Conservation (phyloP, 2,113 vertebrate genomes). For the Baryphthengus martii region DNA sequence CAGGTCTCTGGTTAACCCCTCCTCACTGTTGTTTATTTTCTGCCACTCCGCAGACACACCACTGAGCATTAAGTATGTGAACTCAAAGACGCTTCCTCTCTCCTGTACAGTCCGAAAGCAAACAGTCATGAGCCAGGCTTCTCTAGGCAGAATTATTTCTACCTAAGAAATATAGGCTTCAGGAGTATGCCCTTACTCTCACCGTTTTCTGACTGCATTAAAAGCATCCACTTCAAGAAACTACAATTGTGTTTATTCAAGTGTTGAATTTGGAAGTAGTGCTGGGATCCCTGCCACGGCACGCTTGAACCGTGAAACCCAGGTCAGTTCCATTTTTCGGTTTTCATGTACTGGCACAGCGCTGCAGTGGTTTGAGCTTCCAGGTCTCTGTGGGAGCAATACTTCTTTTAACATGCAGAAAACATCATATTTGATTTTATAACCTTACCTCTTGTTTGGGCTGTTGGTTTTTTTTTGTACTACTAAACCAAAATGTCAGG, state of each 20-base stretch:
- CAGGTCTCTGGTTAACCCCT: slow-evolving; percentile 49
- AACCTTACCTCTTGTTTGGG: not conserved
- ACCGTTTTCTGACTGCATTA: slow-evolving; percentile 50
- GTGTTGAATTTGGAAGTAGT: slow-evolving; percentile 28
- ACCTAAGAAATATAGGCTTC: slow-evolving; percentile 15
- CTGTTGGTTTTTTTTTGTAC: not conserved
- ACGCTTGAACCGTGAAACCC: slow-evolving; percentile 40
- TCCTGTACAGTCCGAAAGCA: not conserved
- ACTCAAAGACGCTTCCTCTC: slow-evolving; percentile 28
- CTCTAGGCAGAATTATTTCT: slow-evolving; percentile 26
- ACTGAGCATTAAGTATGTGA: slow-evolving; percentile 38
- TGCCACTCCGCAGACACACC: slow-evolving; percentile 8
- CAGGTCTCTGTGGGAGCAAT: not conserved
- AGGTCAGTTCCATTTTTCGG: slow-evolving; percentile 48
- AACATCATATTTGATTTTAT: slow-evolving; percentile 22
- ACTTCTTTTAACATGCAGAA: slow-evolving; percentile 44
- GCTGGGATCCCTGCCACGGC: slow-evolving; percentile 17
- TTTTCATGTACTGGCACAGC: not conserved
- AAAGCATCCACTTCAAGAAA: slow-evolving; percentile 43
- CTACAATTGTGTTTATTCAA: slow-evolving; percentile 36
- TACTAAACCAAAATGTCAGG: slow-evolving; percentile 31
- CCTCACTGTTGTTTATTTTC: slow-evolving; percentile 33
- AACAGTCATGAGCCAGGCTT: slow-evolving; percentile 9
- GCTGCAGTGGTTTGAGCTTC: not conserved
- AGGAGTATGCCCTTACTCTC: slow-evolving; percentile 35